phyloP scores from a whole-genome alignment of 2,797 vertebrate species.

The Hybognathus amarus region DNA sequence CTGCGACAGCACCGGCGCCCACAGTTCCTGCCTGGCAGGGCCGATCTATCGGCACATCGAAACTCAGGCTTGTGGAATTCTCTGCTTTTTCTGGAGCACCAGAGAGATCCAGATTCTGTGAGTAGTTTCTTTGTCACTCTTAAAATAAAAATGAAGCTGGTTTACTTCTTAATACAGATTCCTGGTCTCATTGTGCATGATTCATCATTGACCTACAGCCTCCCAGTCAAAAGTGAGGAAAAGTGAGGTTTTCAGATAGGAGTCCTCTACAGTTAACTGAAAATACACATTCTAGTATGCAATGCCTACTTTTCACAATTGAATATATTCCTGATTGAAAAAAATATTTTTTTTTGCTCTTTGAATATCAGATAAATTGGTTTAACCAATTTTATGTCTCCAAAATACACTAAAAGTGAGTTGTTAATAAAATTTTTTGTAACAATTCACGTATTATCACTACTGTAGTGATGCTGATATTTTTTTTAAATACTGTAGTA shows the following conservation, averaged over 20 bases:
- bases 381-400: background rate
- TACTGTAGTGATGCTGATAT: too few relatives aligned
- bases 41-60: conserved; percentile 96
- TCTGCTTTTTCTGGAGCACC: conserved; percentile 97
- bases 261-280: background rate
- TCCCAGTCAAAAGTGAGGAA: background rate
- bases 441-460: too few relatives aligned
- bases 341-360: background rate
- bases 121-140: conserved; percentile 60
- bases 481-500: too few relatives aligned
- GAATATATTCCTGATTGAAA: background rate
- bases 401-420: background rate
- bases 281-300: background rate
- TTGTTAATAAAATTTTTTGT: too few relatives aligned
- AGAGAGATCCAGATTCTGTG: conserved; percentile 95
- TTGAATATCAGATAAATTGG: background rate
- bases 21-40: conserved; percentile 97
- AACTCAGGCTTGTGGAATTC: conserved; percentile 97
- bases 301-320: background rate
- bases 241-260: background rate
- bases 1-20: conserved; percentile 86
- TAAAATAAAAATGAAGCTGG: background rate
- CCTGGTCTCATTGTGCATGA: background rate
- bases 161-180: background rate
- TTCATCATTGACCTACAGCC: background rate